Evolutionary conservation across 2,113 vertebrate species (phyloP), one percentile per base, ranked within the genome.

Genomic region (Anas platyrhynchos): DNA sequence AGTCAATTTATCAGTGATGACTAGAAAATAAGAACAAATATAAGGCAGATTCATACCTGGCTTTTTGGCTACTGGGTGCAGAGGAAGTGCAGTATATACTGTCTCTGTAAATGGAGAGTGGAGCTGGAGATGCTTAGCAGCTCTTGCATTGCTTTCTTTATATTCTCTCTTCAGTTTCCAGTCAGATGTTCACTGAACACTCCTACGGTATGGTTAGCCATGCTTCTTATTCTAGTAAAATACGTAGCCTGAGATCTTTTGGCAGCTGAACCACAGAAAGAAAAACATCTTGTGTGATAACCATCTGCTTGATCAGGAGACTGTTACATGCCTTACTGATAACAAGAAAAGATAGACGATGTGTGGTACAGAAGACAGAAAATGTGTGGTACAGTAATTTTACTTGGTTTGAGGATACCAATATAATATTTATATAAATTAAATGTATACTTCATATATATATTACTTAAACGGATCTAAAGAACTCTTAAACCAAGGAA

Each of bases 101-200:
- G 46, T 9, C 7, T 10, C 1, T 1, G 15, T 22, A 38, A 9
- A 65, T 50, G 48, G 20, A 56, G 36, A 7, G 9, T 1, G 31
- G 55, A 65, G 11, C 6, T 26, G 59, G n/a, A 15, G 17, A 16
- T 8, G 7, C 2, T 2, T 34, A 56, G 59, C 7, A 67, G 4
- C 0, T 67, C 69, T 38, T 23, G 10, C 3, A 4, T 43, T 66
- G 54, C 46, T 72, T 4, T 46, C 32, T 59, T 72, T 17, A 5
- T 1, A 0, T 67, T 79, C 52, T 72, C 1, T 21, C 4, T 59
- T 62, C 59, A 4, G 13, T 46, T 76, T 63, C 27, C 68, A 52
- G 13, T 38, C 2, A 1, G 18, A 29, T 34, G 4, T 55, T 73
- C 44, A 29, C 38, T 13, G 20, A 36, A 61, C 0, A 0, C 11